Evolutionary conservation across 2,113 vertebrate species (phyloP), one percentile per base, ranked within the genome.

Genomic region (Mugil cephalus): DNA sequence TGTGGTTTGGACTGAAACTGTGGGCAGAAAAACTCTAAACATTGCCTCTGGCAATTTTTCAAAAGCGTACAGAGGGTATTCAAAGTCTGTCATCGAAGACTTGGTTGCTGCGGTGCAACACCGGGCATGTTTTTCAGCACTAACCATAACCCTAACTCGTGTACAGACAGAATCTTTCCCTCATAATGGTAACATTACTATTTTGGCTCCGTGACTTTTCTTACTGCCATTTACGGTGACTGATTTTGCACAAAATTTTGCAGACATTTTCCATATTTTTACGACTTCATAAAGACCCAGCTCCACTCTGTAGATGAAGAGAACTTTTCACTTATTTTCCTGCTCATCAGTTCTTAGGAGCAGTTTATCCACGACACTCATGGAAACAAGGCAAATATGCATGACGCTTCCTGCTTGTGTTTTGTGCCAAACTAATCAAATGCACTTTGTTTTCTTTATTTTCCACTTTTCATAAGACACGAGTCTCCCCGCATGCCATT

Each of bases 131-230:
- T 82, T 81, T 87, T 87, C 82, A 83, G 58, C 87, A 51, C 63
- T 59, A 62, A 75, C 68, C 74, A 69, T 62, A 86, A 62, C 62
- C 46, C 56, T 71, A 63, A 79, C 74, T 65, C 64, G 78, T 79
- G 67, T 52, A 76, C 56, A 84, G 84, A 88, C 85, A 87, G 51
- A 79, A 64, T 74, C 53, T 81, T 82, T 76, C 76, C 63, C 54
- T 61, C 48, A 45, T 51, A 82, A 62, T 73, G 68, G 60, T 75
- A 53, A 54, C 54, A 51, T 71, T 36, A 70, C 66, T 84, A 77
- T 74, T 86, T 86, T 74, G 59, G 18, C 63, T 77, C 36, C 35
- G 43, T 71, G 43, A 18, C 59, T 53, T 76, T 51, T 63, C 40
- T 66, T 80, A 43, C 47, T 46, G 47, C 30, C 65, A 17, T 76